A percentile compares a stretch with the other conserved stretches of the same genome.
Evolutionary conservation across 2,797 vertebrate genomes (phyloP).

Genomic region (Neosilurus mollespiculum): DNA sequence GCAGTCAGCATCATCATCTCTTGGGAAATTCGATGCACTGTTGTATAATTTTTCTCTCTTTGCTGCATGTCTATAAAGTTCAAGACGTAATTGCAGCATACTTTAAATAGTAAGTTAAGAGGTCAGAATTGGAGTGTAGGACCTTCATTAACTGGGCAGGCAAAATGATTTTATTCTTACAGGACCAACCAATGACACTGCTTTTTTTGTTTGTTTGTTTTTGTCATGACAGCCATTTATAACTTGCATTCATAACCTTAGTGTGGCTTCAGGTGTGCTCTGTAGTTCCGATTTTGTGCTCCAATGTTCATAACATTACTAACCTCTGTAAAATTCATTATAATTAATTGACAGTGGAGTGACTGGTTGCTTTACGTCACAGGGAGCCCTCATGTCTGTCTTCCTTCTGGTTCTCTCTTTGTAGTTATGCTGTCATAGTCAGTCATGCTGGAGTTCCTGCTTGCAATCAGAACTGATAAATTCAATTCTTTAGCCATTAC

Average conservation of each 20-base stretch:
- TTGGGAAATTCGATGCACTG: not conserved
- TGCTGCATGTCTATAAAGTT: not conserved
- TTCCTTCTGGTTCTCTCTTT: too few relatives aligned
- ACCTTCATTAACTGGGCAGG: not conserved
- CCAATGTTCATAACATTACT: not conserved
- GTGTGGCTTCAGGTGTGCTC: not conserved
- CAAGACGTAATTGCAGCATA: not conserved
- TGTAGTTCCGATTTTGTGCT: not conserved
- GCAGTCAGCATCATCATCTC: constrained; percentile 1
- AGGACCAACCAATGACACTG: not conserved
- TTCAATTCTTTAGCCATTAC: too few relatives aligned
- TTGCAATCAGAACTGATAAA: too few relatives aligned
- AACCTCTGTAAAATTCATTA: too few relatives aligned
- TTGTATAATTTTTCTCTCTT: not conserved
- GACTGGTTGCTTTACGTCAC: too few relatives aligned
- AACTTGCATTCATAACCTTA: too few relatives aligned
- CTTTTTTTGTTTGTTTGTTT: not conserved
- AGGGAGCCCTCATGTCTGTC: too few relatives aligned
- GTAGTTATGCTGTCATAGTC: too few relatives aligned
- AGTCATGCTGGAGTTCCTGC: too few relatives aligned
- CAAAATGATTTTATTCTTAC: not conserved
- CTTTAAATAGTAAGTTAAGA: constrained; percentile 4
- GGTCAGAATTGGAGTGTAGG: not conserved
- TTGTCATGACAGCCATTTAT: not conserved
- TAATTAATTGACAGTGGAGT: too few relatives aligned